A percentile compares a stretch with the other conserved stretches of the same genome.
These are phyloP conservation scores for Dusona sp. DNA, from an alignment of 2,888 invertebrate genomes.

Conservation along the genomic window DNA sequence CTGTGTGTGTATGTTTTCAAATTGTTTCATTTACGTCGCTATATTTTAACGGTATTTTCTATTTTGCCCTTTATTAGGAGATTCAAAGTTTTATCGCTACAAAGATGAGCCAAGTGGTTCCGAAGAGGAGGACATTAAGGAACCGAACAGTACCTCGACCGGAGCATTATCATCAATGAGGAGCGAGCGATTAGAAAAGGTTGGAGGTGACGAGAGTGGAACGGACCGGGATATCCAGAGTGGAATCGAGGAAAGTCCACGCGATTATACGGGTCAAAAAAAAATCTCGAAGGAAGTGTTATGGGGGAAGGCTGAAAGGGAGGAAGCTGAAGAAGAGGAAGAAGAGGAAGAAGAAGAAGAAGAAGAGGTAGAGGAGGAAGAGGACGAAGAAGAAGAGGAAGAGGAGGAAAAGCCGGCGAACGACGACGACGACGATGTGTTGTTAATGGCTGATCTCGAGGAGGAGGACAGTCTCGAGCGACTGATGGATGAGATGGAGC, in stretches of 20 bases:
- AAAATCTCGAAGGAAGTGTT: conserved; percentile 25
- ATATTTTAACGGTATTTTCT: not conserved
- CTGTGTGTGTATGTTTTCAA: too few relatives aligned
- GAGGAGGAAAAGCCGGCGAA: conserved; percentile 77
- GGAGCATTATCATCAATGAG: conserved; percentile 14
- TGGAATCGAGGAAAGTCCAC: conserved; percentile 71
- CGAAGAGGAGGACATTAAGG: conserved; percentile 79
- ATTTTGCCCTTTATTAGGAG: conserved; percentile 68
- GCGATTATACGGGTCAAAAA: conserved; percentile 33
- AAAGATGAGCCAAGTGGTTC: conserved; percentile 85
- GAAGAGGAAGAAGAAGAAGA: conserved; percentile 73
- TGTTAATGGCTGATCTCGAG: conserved; percentile 83
- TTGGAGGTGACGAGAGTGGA: conserved; percentile 58
- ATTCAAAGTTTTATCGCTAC: conserved; percentile 86
- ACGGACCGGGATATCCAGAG: conserved; percentile 75
- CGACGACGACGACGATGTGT: conserved; percentile 82
- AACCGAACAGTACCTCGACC: conserved; percentile 41
- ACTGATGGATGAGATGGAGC: conserved; percentile 86
- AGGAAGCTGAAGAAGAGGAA: conserved; percentile 69
- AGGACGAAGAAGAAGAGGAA: conserved; percentile 65
- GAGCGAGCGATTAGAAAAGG: conserved; percentile 56
- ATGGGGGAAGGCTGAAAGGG: conserved; percentile 70
- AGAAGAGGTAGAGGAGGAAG: conserved; percentile 71
- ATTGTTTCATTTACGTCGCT: not conserved
- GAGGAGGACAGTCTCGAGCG: conserved; percentile 86